Base-by-base conservation (phyloP, 2,888 invertebrate genomes). In the Seladonia tumulorum region DNA sequence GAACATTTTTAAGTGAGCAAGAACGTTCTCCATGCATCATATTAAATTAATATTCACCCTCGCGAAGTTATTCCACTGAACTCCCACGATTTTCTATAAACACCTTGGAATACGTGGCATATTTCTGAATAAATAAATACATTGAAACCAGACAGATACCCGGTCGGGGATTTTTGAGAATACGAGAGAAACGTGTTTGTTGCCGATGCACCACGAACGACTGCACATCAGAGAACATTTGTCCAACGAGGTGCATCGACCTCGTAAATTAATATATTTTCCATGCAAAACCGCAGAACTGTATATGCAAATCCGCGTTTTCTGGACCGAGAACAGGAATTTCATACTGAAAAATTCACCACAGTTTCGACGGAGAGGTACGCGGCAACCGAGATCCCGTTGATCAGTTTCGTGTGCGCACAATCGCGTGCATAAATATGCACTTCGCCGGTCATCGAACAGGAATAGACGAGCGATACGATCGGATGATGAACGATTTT, bases 281-380 rank as follows among this genome's bases (percentile, higher is more conserved):
- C 29, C 72, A 73, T 73, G 47, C 47, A 22, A 49, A 29, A 53
- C 22, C 53, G 60, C 29, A 29, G 60, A 16, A 14, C 60, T 29
- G 18, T 29, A 18, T 66, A 66, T 66, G 66, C 66, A 66, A 66
- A 66, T 66, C 10, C 35, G 35, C 35, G 35, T 35, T 66, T 35
- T 66, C 35, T 66, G 66, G 66, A 66, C 35, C 66, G 66, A 35
- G 66, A 66, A 66, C 66, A 66, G 66, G 66, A 66, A 66, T 66
- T 66, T 0, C 29, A 18, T 29, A 18, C 8, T 25, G n/a, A 25
- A 60, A 53, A 10, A 63, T 63, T 63, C 7, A 16, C 5, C 60
- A 29, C 29, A 63, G 60, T 63, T 63, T 29, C 16, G 60, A 63
- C 53, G 53, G 8, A 35, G 49, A 60, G 25, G 60, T 60, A 16